Evolutionary conservation across 2,797 vertebrate species (phyloP).

Genomic region (Takifugu rubripes): DNA sequence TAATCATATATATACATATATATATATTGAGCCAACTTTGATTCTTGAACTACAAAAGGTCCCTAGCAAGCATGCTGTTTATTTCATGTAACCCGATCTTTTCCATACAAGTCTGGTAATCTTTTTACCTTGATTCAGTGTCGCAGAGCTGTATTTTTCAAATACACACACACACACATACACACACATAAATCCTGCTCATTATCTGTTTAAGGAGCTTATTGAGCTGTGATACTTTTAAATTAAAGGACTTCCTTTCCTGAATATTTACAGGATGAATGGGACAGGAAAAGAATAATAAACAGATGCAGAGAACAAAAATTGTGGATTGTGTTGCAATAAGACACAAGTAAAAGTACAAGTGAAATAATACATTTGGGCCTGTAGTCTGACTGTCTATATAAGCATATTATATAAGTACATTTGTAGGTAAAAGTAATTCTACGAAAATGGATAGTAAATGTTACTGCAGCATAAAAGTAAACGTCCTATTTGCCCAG

Average conservation of each 20-base stretch:
- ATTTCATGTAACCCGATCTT: neutral
- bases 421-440: neutral
- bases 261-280: neutral
- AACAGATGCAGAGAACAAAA: neutral
- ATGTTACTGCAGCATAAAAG: too few species aligned
- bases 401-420: too few species aligned
- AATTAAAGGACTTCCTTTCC: neutral
- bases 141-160: neutral
- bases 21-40: too few species aligned
- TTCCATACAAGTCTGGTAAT: neutral
- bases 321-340: neutral
- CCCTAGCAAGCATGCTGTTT: too few species aligned
- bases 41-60: too few species aligned
- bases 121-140: neutral
- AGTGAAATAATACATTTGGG: neutral
- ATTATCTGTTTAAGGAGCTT: neutral
- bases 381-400: too few species aligned
- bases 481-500: too few species aligned
- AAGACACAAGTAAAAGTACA: neutral
- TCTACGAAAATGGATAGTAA: too few species aligned
- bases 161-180: neutral
- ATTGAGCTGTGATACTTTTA: neutral
- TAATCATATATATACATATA: too few species aligned
- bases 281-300: neutral
- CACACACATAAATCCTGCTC: neutral